Percentiles rank a stretch among this genome's conserved stretches.
Evolutionary conservation across 2,797 vertebrate species (phyloP).

Genomic region (Paratrypauchen microcephalus): DNA sequence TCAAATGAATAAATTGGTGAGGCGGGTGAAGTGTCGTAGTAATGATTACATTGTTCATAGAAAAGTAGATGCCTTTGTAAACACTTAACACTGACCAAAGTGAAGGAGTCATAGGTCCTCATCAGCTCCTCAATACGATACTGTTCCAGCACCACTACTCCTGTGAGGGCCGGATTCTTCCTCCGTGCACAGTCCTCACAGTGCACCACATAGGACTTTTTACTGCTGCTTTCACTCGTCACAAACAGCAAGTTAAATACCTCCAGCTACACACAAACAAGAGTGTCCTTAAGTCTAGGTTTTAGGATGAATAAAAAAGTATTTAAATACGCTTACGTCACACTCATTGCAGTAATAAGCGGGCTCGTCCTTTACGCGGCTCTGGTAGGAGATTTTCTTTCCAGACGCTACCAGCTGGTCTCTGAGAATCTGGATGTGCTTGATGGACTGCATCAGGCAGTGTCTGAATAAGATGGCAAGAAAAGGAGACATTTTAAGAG

Average conservation of each 20-base stretch:
- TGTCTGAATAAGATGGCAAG: conserved; percentile 76
- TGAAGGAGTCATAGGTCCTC: conserved; percentile 87
- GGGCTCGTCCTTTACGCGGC: conserved; percentile 93
- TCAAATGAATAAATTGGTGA: neutral
- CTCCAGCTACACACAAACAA: conserved; percentile 80
- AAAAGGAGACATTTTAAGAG: neutral
- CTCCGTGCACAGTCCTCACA: conserved; percentile 89
- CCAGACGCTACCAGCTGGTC: conserved; percentile 89
- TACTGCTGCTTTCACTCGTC: conserved; percentile 87
- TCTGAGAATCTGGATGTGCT: conserved; percentile 94
- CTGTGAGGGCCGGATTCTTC: conserved; percentile 76
- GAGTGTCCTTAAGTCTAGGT: neutral
- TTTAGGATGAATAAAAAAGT: neutral
- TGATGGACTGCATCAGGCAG: conserved; percentile 96
- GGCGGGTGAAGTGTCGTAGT: neutral
- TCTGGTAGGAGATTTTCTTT: conserved; percentile 90
- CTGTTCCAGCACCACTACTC: conserved; percentile 91
- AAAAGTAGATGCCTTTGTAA: neutral
- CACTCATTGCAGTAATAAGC: conserved; percentile 99
- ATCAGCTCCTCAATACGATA: conserved; percentile 97
- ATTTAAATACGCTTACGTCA: conserved; percentile 80
- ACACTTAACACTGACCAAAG: conserved; percentile 77
- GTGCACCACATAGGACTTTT: conserved; percentile 92
- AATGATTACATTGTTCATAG: neutral
- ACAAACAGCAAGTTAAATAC: conserved; percentile 93